Evolutionary conservation across 2,797 vertebrate species (phyloP).

Genomic region (Channa striata): DNA sequence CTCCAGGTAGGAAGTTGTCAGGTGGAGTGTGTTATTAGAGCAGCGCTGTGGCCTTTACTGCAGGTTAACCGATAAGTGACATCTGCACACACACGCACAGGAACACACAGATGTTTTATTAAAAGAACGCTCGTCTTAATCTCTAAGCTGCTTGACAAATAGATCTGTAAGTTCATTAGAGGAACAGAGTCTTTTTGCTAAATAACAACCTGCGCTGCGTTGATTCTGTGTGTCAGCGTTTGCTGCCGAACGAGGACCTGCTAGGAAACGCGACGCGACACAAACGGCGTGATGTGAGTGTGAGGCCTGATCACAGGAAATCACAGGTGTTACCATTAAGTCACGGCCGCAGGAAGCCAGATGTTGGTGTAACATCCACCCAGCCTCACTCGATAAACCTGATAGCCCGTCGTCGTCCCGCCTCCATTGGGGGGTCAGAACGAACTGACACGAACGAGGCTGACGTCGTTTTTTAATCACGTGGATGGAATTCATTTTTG

Average conservation of each 20-base stretch:
- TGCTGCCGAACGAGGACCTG: slow-evolving; percentile 28
- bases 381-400: too few species aligned
- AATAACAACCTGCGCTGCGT: not conserved
- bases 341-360: too few species aligned
- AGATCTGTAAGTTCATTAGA: not conserved
- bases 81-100: not conserved
- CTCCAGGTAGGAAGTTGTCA: slow-evolving; percentile 20
- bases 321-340: too few species aligned
- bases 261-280: slow-evolving; percentile 14
- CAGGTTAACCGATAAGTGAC: slow-evolving; percentile 38
- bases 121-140: not conserved
- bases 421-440: too few species aligned
- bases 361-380: too few species aligned
- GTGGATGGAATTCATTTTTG: too few species aligned
- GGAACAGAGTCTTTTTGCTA: not conserved
- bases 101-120: not conserved
- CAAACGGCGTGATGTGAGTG: not conserved
- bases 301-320: too few species aligned
- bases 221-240: not conserved
- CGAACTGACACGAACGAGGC: too few species aligned
- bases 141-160: not conserved
- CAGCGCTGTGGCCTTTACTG: slow-evolving; percentile 34
- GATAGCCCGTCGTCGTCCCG: too few species aligned
- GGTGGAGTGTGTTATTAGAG: slow-evolving; percentile 37
- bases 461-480: too few species aligned